Evolutionary conservation across 1,140 invertebrate genomes (phyloP).

Genomic region (Penaeus indicus): DNA sequence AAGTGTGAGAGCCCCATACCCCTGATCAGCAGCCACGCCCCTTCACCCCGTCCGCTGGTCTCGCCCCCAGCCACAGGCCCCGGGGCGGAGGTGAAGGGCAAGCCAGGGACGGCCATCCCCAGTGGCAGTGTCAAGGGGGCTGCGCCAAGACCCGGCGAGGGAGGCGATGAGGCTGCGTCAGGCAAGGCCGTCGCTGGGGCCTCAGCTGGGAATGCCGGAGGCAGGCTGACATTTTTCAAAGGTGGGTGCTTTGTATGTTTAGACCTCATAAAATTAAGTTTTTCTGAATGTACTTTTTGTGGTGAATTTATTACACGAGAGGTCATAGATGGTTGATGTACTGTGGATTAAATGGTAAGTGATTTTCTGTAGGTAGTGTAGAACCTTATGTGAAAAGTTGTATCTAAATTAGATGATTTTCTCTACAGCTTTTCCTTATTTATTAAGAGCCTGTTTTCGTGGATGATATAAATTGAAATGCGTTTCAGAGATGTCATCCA

Average conservation of each 20-base stretch:
- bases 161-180: not conserved
- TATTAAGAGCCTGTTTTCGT: no score
- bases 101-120: slow-evolving; percentile 65
- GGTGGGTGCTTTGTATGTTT: slow-evolving; percentile 68
- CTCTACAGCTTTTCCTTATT: no score
- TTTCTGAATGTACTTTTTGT: not conserved
- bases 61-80: slow-evolving; percentile 41
- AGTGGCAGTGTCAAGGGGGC: slow-evolving; percentile 65
- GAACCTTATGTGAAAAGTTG: no score
- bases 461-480: no score
- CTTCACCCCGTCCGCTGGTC: slow-evolving; percentile 21
- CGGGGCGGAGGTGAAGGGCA: slow-evolving; percentile 67
- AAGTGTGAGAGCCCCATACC: slow-evolving; percentile 52
- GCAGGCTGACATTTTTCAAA: slow-evolving; percentile 76
- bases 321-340: no score
- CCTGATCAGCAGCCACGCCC: slow-evolving; percentile 27
- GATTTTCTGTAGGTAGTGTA: no score
- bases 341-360: no score
- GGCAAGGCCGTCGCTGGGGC: slow-evolving; percentile 65
- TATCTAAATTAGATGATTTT: no score
- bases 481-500: no score
- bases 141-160: slow-evolving; percentile 50
- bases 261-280: not conserved
- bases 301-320: no score
- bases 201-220: slow-evolving; percentile 66